A percentile compares a stretch with the other conserved stretches of the same genome.
phyloP scores from a whole-genome alignment of 2,797 vertebrate genomes.

The Paguma larvata region DNA sequence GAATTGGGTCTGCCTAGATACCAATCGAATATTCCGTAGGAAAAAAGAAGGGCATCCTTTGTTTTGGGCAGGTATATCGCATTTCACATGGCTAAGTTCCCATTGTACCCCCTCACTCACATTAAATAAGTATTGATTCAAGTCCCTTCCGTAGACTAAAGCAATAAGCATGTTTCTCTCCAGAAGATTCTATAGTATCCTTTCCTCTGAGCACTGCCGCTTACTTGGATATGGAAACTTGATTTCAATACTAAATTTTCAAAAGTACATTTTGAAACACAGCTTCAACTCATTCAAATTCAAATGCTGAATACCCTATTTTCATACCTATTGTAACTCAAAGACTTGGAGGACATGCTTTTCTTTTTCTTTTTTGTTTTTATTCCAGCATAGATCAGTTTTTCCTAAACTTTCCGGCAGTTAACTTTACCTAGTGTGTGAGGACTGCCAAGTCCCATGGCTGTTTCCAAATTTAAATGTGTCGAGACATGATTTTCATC shows the following conservation, averaged over 20 bases:
- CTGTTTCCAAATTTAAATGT: neutral
- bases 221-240: neutral
- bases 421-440: too few relatives aligned
- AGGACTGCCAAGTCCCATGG: neutral
- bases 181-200: neutral
- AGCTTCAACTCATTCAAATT: neutral
- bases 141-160: neutral
- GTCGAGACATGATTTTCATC: neutral
- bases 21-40: neutral
- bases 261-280: neutral
- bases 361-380: neutral
- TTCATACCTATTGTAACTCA: neutral
- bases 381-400: neutral
- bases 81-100: neutral
- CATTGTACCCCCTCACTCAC: neutral
- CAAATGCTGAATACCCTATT: neutral
- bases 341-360: neutral
- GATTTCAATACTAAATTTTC: neutral
- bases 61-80: rapidly evolving
- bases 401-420: neutral
- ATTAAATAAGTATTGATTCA: neutral
- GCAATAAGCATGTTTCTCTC: neutral
- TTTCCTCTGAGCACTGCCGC: neutral
- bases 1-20: neutral
- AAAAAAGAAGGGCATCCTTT: neutral